Evolutionary conservation across 1,140 invertebrate genomes (phyloP).

Genomic region (Solen grandis): DNA sequence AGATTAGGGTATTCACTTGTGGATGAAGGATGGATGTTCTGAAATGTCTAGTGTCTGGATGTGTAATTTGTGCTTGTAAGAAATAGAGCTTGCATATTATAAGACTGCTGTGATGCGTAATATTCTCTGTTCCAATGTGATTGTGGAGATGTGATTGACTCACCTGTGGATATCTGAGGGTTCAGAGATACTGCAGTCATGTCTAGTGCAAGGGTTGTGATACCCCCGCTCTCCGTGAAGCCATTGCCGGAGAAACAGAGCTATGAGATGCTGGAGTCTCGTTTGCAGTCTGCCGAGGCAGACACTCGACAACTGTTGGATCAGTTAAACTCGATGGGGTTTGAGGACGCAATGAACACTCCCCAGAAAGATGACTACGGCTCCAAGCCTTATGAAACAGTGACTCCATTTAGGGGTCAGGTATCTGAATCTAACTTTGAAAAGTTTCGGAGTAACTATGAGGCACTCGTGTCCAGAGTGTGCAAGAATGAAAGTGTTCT

Average conservation of each 20-base stretch:
- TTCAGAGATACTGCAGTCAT: no score
- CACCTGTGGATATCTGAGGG: no score
- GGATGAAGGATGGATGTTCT: no score
- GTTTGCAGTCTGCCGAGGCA: slow-evolving; percentile 67
- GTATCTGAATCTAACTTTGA: slow-evolving; percentile 39
- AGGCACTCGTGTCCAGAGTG: slow-evolving; percentile 66
- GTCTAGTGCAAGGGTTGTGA: slow-evolving; percentile 63
- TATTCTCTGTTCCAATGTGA: no score
- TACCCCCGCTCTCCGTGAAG: slow-evolving; percentile 57
- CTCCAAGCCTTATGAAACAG: slow-evolving; percentile 19
- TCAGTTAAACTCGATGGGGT: slow-evolving; percentile 58
- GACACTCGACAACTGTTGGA: slow-evolving; percentile 62
- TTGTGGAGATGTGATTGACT: no score
- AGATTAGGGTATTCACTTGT: no score
- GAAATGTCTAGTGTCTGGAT: no score
- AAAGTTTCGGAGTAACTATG: slow-evolving; percentile 61
- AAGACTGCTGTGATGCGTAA: no score
- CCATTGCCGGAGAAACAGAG: slow-evolving; percentile 56
- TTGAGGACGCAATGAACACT: not conserved
- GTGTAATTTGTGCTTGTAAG: no score
- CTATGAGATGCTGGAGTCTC: slow-evolving; percentile 60
- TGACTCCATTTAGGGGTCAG: slow-evolving; percentile 36
- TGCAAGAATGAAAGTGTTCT: slow-evolving; percentile 69
- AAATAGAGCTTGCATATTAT: no score
- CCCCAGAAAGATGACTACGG: not conserved